Base-by-base conservation (phyloP, 1,140 invertebrate species). In the Dendroctonus ponderosae region DNA sequence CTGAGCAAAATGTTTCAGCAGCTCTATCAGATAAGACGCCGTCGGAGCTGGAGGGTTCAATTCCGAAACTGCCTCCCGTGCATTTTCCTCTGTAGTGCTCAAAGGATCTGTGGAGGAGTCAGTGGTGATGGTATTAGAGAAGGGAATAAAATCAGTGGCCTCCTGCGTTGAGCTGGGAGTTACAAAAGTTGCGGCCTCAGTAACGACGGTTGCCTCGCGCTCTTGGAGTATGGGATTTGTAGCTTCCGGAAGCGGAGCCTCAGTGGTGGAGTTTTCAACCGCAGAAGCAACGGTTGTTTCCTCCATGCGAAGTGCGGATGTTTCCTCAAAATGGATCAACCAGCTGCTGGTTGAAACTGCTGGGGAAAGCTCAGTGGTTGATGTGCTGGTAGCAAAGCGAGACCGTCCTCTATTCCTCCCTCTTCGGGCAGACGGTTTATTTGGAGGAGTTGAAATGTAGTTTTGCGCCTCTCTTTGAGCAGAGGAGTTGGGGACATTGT, bases 1-100 rank as follows among this genome's bases (percentile, higher is more conserved):
- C 43, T 66, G 39, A 26, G 56, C 64, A 59, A 59, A 66, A 37
- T 59, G 60, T 44, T 51, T 66, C 26, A 66, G 46, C 11, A 66
- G 40, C 41, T 66, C 53, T 43, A 53, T 11, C 60, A 58, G 9
- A 57, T 57, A 65, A 15, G 51, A 44, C 6, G 49, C 7, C 11
- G 7, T 51, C 14, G 11, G 3, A 26, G 26, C 26, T 26, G 26
- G 26, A 26, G 26, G 26, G 11, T 12, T 51, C 5, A 15, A 8
- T 15, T 12, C n/a, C 11, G 8, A 12, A 7, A 51, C 7, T 51
- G 50, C 0, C 15, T 51, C 11, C 8, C 7, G 50, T 51, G 15
- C 3, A 46, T 11, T 11, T 6, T 11, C 12, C 40, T 7, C 7
- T 37, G 12, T 7, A 39, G 40, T 8, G 14, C 38, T 54, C 37